Base-by-base conservation (phyloP, 1,140 invertebrate species). In the Eupristina koningsbergeri region DNA sequence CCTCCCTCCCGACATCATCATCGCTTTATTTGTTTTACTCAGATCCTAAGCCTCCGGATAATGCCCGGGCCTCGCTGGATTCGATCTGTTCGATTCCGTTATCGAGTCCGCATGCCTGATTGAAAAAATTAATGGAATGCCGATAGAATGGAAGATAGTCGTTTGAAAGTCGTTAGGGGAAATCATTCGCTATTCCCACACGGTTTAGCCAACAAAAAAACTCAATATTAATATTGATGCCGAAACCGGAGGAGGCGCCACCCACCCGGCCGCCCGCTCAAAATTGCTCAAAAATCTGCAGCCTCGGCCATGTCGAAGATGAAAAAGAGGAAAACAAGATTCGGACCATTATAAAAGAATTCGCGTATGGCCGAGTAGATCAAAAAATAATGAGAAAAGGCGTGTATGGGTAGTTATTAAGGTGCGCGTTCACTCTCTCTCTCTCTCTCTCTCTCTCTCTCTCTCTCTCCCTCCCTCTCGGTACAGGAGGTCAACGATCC, bases 301-400 rank as follows among this genome's bases (percentile, higher is more conserved):
- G 31, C 29, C n/a, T n/a, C n/a, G n/a, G n/a, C n/a, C n/a, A n/a
- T 34, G 8, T 11, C 6, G 36, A 34, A 15, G 31, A 17, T 3
- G 36, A 15, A 22, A 3, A 36, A 67, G 13, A 67, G 29, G 53
- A 61, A 19, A 9, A 1, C 7, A 26, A 22, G 53, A 13, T 6
- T n/a, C n/a, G 22, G 26, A 3, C 7, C 22, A 58, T 58, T 58
- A 58, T 58, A 26, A 58, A 58, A 58, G 53, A 58, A 58, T 58
- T 58, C 9, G 53, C 26, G 22, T 58, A 22, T 1, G 53, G 19
- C 19, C 26, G 75, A 74, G 31, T 73, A 73, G 67, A 73, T 34
- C 67, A 39, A 63, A 71, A 81, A 81, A 58, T 81, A 81, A 73
- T 73, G 71, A 82, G 58, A 82, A 82, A 76, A 83, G 75, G 61